Conservation (phyloP, 2,888 invertebrate species). For the Eupithecia pulchellata region DNA sequence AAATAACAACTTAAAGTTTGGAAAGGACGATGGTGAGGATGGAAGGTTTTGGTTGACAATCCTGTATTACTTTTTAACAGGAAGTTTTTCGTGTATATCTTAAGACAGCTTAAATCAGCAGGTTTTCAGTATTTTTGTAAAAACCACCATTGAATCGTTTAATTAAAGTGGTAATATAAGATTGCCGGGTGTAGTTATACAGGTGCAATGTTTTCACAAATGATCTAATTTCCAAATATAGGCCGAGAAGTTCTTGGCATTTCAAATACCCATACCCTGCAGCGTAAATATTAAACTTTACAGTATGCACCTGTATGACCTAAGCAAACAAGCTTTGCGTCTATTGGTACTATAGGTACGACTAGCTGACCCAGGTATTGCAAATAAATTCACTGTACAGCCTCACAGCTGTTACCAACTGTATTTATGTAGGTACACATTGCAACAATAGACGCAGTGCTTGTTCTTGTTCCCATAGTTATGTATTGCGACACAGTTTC, state of each 20-base stretch:
- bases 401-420: neutral
- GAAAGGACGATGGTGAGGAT: slow-evolving; percentile 32
- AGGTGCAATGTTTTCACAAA: neutral
- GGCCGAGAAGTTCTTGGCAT: neutral
- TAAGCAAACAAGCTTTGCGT: neutral
- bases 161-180: neutral
- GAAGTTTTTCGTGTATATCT: neutral
- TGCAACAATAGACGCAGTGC: slow-evolving; percentile 10
- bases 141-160: neutral
- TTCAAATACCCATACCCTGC: neutral
- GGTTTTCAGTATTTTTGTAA: neutral
- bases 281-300: neutral
- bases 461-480: slow-evolving; percentile 14
- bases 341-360: neutral
- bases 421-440: slow-evolving; percentile 5
- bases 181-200: neutral
- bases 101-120: neutral
- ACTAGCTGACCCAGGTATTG: neutral
- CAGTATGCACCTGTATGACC: slow-evolving; percentile 7
- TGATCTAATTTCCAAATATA: neutral
- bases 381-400: neutral
- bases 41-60: slow-evolving; percentile 16
- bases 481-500: slow-evolving; percentile 28
- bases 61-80: neutral
- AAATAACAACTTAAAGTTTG: slow-evolving; percentile 33